Base-by-base conservation (phyloP, 2,113 vertebrate species). In the Hyla sarda region DNA sequence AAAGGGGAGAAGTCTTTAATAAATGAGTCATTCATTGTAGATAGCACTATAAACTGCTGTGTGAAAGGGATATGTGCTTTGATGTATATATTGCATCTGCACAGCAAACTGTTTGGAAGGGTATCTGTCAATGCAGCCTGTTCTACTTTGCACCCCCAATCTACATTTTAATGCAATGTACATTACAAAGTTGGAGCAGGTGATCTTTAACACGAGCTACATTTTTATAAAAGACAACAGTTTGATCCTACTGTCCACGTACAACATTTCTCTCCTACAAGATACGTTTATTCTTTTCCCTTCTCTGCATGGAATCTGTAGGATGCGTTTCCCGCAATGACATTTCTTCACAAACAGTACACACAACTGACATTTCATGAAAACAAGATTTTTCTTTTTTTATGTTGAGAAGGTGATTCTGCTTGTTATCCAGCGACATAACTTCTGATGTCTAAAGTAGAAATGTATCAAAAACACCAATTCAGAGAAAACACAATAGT, bases 401-500 rank as follows among this genome's bases (percentile, higher is more conserved):
- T 23, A 21, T 21, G 17, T 41, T 71, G 67, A 41, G 41, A 30
- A 12, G 3, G 67, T 71, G 67, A 71, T 71, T 9, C 19, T 23
- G 32, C 67, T 41, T 37, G 19, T 71, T 71, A 71, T 69, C 65
- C 67, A 23, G 34, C 32, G 17, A 71, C 67, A 71, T 37, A 71
- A 32, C 32, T 37, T 71, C 32, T 41, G 32, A 71, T 71, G 28
- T 69, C 30, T 17, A 65, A 7, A 32, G 16, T 1, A 23, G 1
- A 71, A 37, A 71, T 69, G 28, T 34, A 69, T 34, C 65, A 34
- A 34, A 67, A 69, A 34, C 16, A 45, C 21, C 8, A 8, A 19
- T 58, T 84, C 69, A 60, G 32, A 23, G 32, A 52, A 54, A 84
- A 84, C 82, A 62, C 52, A 84, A 62, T 60, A 41, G 82, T 83